Conservation (phyloP, 2,113 vertebrate species). For the Lasiurus borealis region DNA sequence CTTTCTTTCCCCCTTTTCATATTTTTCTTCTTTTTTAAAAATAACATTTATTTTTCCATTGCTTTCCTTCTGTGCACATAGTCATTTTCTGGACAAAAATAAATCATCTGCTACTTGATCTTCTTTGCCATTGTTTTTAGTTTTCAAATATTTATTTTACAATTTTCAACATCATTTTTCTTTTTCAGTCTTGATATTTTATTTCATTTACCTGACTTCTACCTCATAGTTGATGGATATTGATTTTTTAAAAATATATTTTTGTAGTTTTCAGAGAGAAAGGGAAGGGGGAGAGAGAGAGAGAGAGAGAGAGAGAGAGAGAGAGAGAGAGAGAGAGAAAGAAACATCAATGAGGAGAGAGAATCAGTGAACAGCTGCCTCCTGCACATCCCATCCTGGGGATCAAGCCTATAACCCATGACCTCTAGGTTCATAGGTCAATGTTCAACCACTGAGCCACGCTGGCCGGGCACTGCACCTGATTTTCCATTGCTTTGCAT, state of each 20-base stretch:
- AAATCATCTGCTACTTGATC: slow-evolving; percentile 9
- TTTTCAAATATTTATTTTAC: slow-evolving; percentile 31
- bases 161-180: slow-evolving; percentile 44
- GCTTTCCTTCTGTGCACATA: background rate
- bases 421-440: too few relatives aligned
- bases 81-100: slow-evolving; percentile 38
- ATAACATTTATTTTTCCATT: background rate
- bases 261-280: background rate
- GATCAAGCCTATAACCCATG: too few relatives aligned
- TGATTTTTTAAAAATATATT: slow-evolving; percentile 15
- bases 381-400: too few relatives aligned
- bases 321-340: too few relatives aligned
- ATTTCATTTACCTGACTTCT: slow-evolving; percentile 36
- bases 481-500: background rate
- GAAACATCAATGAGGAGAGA: too few relatives aligned
- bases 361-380: too few relatives aligned
- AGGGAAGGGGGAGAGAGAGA: too few relatives aligned
- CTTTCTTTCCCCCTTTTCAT: background rate
- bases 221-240: background rate
- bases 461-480: background rate
- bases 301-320: too few relatives aligned
- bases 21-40: background rate
- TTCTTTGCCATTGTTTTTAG: background rate
- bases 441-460: too few relatives aligned
- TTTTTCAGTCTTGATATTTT: slow-evolving; percentile 15